A percentile compares a stretch with the other conserved stretches of the same genome.
Evolutionary conservation across 2,113 vertebrate genomes (phyloP).

Genomic region (Forbesichthys agassizii): DNA sequence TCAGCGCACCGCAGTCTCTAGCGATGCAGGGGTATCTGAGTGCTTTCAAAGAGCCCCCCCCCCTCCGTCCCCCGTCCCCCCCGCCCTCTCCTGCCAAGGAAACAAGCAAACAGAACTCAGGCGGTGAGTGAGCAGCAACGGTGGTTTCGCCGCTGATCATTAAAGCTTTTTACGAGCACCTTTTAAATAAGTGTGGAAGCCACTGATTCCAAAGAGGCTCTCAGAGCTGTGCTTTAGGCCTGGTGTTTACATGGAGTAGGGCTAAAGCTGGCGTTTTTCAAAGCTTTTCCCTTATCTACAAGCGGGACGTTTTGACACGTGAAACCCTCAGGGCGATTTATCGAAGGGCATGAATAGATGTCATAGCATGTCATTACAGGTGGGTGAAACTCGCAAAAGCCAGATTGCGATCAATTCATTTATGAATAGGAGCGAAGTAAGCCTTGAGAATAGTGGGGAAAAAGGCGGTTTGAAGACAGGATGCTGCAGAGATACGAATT

Average conservation of each 20-base stretch:
- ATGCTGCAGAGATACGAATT: not conserved
- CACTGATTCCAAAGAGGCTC: no score
- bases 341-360: constrained; percentile 22
- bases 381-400: constrained; percentile 18
- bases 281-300: not conserved
- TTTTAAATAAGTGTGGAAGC: no score
- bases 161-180: no score
- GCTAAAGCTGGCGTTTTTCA: no score
- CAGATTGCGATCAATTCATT: constrained; percentile 54
- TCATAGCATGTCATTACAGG: constrained; percentile 9
- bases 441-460: constrained; percentile 27
- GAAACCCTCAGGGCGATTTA: constrained; percentile 8
- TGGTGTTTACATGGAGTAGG: no score
- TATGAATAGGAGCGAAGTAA: constrained; percentile 36
- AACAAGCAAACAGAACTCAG: constrained; percentile 21
- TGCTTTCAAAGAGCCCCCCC: constrained; percentile 15
- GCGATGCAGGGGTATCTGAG: constrained; percentile 26
- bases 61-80: not conserved
- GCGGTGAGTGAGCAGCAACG: not conserved
- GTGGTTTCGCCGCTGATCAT: not conserved
- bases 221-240: no score
- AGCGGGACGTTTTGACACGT: not conserved
- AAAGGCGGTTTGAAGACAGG: constrained; percentile 45
- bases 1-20: constrained; percentile 33
- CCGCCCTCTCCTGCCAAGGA: not conserved